These are phyloP conservation scores for Mesocricetus auratus DNA, from an alignment of 2,113 vertebrate species.

Conservation along the genomic window DNA sequence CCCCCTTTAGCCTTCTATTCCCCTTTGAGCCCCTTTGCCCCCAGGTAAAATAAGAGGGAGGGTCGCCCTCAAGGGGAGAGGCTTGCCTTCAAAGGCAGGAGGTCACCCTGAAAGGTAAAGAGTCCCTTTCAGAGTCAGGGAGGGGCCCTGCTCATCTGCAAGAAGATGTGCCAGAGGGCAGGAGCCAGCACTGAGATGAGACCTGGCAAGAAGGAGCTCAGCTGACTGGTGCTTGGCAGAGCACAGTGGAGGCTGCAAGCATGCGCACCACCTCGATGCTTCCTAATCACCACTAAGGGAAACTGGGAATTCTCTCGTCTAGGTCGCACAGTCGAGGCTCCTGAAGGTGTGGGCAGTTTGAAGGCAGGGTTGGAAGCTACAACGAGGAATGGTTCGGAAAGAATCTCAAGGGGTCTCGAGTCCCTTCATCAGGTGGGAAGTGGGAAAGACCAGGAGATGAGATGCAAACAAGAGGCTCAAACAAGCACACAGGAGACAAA, in stretches of 20 bases:
- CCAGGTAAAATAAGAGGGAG: slow-evolving; percentile 13
- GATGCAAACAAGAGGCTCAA: not conserved
- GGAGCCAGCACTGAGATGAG: not conserved
- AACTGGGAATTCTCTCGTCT: not conserved
- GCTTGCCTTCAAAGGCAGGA: not conserved
- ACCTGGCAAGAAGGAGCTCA: not conserved
- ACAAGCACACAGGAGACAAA: not conserved
- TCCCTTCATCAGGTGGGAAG: slow-evolving; percentile 25
- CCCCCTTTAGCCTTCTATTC: not conserved
- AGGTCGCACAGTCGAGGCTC: not conserved
- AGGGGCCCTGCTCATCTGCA: not conserved
- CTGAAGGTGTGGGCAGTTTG: not conserved
- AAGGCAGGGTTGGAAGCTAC: slow-evolving; percentile 14
- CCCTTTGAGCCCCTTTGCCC: not conserved
- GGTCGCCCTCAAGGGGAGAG: not conserved
- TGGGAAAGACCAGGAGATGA: not conserved
- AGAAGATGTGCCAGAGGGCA: not conserved
- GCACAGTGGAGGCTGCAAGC: not conserved
- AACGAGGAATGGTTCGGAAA: not conserved
- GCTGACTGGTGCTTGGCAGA: not conserved
- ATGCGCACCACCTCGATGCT: not conserved
- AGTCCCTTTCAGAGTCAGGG: not conserved
- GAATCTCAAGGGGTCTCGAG: not conserved
- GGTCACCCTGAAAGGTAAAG: not conserved
- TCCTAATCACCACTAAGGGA: not conserved